These are phyloP conservation scores for Zingel zingel DNA, from an alignment of 2,113 vertebrate species.

Conservation along the genomic window DNA sequence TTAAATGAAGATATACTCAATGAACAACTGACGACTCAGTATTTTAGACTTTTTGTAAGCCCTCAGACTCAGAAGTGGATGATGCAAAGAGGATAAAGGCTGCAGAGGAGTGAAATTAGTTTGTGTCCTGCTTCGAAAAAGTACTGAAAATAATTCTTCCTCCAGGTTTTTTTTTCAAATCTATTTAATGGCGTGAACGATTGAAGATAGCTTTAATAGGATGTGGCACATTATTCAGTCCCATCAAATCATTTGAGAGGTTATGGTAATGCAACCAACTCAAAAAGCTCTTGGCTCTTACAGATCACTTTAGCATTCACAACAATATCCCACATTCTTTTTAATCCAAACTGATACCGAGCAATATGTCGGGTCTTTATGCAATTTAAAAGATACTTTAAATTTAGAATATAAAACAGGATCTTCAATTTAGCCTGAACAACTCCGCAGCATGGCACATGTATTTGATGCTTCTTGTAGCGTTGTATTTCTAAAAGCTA, in stretches of 20 bases:
- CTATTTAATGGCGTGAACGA: background rate
- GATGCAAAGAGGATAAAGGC: background rate
- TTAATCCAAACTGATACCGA: background rate
- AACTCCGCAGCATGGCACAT: conserved; percentile 1
- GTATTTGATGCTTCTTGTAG: conserved; percentile 47
- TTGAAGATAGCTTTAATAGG: conserved; percentile 26
- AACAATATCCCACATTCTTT: background rate
- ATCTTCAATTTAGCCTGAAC: conserved; percentile 26
- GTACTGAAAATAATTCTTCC: background rate
- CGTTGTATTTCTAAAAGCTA: conserved; percentile 46
- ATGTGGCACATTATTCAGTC: conserved; percentile 19
- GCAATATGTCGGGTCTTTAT: conserved; percentile 13
- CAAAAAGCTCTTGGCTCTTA: background rate
- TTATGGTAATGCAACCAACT: conserved; percentile 10
- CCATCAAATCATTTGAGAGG: conserved; percentile 8
- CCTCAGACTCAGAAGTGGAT: background rate
- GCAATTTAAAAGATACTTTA: conserved; percentile 13
- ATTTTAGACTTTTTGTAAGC: conserved; percentile 20
- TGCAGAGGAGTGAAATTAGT: background rate
- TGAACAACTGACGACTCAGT: background rate
- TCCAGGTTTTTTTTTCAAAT: background rate
- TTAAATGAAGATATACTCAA: conserved; percentile 41
- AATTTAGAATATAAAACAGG: conserved; percentile 13
- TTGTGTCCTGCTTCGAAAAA: background rate
- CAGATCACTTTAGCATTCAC: background rate